Evolutionary conservation across 2,113 vertebrate species (phyloP).

Genomic region (Solea solea): DNA sequence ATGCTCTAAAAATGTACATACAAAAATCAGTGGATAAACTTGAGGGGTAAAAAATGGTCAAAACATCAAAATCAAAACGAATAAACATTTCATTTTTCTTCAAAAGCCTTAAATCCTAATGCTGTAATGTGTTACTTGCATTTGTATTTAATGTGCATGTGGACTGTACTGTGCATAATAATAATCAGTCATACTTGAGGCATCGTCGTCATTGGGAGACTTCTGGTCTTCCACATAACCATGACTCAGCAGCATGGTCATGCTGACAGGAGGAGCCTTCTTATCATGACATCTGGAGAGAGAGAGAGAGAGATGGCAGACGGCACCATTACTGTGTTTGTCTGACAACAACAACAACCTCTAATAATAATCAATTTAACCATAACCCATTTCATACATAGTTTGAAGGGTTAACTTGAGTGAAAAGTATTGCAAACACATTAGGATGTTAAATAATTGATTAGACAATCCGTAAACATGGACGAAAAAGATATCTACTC

Average conservation of each 20-base stretch:
- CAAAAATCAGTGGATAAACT: no score
- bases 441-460: neutral
- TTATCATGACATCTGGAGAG: conserved; percentile 75
- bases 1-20: no score
- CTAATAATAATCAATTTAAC: neutral
- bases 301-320: neutral
- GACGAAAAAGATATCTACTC: conserved; percentile 20
- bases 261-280: conserved; percentile 77
- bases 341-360: neutral
- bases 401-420: no score
- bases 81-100: no score
- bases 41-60: no score
- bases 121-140: no score
- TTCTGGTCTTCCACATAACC: conserved; percentile 79
- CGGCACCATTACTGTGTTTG: neutral
- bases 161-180: no score
- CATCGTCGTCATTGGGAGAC: conserved; percentile 74
- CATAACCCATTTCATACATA: no score
- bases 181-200: conserved; percentile 72
- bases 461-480: neutral
- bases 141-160: no score
- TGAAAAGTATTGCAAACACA: no score
- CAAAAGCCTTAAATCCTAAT: no score
- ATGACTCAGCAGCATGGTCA: conserved; percentile 83
- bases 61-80: no score